Base-by-base conservation (phyloP, 2,113 vertebrate species). In the Pagrus major region DNA sequence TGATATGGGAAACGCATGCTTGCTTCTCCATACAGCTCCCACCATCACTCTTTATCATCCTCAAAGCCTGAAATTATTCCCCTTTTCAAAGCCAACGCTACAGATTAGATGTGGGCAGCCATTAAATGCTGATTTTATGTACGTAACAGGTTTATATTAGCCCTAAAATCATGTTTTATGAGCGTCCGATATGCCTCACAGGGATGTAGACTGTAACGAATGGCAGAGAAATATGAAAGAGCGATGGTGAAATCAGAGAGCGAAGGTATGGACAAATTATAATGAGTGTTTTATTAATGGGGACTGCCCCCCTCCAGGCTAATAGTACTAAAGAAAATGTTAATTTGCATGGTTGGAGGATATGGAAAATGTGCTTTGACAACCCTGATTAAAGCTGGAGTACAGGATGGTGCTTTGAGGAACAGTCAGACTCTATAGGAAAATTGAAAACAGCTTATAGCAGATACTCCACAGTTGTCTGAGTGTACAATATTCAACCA, bases 1-100 rank as follows among this genome's bases (percentile, higher is more conserved):
- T 97, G 97, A 98, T 97, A 97, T 99, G 97, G 97, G 97, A 98
- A 98, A 97, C 95, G 92, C 95, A 96, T 95, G 95, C 93, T 94
- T 91, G 93, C 89, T 91, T 88, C 90, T 86, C 86, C 90, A 87
- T 93, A 92, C 90, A 89, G 85, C 84, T 56, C 80, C 76, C 77
- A 81, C 87, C 88, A 88, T 92, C 89, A 85, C 80, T 81, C 88
- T 90, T 88, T 92, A 94, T 94, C 89, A 88, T 89, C 86, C 89
- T 91, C 91, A 94, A 92, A 93, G 89, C 90, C 81, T 85, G 78
- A 83, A 93, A 93, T 92, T 89, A 92, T 92, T 89, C 86, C 74
- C 75, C 80, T 64, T 91, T 86, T 92, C 88, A 88, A 91, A 89
- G 88, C 81, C 76, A 81, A 67, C 52, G 23, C 65, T 85, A 83